Evolutionary conservation across 2,113 vertebrate genomes (phyloP).

Genomic region (Condylura cristata): DNA sequence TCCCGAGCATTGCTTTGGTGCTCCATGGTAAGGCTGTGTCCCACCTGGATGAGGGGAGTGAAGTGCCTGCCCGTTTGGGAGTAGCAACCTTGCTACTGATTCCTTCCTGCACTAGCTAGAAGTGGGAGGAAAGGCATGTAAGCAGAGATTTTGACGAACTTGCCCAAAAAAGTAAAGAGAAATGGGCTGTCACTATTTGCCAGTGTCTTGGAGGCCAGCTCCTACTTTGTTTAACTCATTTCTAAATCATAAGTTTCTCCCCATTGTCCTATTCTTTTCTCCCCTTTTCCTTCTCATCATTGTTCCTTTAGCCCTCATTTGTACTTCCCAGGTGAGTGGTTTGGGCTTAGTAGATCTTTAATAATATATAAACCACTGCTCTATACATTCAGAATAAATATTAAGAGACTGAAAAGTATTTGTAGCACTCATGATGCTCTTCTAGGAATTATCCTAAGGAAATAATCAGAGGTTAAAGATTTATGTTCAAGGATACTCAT

Average conservation of each 20-base stretch:
- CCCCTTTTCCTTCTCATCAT: not conserved
- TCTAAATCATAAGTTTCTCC: not conserved
- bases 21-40: not conserved
- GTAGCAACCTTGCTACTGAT: not conserved
- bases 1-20: not conserved
- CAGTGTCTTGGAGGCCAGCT: not conserved
- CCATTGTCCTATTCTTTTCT: not conserved
- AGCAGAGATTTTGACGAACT: not conserved
- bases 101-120: not conserved
- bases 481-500: not conserved
- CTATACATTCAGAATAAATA: constrained; percentile 17
- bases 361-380: not conserved
- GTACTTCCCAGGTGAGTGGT: not conserved
- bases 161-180: not conserved
- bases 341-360: constrained; percentile 1
- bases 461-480: not conserved
- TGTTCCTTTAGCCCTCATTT: not conserved
- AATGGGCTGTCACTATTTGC: not conserved
- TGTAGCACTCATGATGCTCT: not conserved
- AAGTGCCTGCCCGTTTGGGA: no score
- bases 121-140: not conserved
- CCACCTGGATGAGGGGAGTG: fast-evolving
- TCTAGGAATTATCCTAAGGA: not conserved
- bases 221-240: not conserved
- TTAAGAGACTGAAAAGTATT: not conserved